phyloP scores from a whole-genome alignment of 2,113 vertebrate species.

The Eidolon helvum region DNA sequence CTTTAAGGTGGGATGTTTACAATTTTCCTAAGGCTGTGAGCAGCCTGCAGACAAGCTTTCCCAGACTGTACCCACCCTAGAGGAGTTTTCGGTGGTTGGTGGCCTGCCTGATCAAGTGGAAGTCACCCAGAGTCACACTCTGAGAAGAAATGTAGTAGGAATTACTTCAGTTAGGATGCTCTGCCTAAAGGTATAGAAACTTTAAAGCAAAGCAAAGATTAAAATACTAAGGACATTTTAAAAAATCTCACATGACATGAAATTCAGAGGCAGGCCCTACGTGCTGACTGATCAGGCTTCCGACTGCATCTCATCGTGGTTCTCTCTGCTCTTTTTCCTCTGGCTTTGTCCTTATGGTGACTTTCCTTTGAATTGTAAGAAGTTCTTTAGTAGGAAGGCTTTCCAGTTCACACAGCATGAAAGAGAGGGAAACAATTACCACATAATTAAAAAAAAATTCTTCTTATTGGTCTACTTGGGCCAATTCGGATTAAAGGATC shows the following conservation, averaged over 20 bases:
- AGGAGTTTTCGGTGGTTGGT: background rate
- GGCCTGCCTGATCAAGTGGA: background rate
- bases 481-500: background rate
- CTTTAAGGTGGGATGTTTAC: background rate
- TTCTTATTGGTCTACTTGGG: background rate
- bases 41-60: background rate
- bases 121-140: background rate
- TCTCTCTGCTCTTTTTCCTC: background rate
- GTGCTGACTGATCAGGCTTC: background rate
- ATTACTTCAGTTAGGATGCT: background rate
- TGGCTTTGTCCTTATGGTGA: background rate
- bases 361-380: background rate
- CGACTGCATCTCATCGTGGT: background rate
- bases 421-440: background rate
- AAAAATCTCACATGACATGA: background rate
- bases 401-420: background rate
- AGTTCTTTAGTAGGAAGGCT: background rate
- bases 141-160: background rate
- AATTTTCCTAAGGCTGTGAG: background rate
- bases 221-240: background rate
- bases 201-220: background rate
- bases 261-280: background rate
- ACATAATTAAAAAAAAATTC: background rate
- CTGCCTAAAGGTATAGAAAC: background rate
- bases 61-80: background rate